These are phyloP conservation scores for Boulengerochromis microlepis DNA, from an alignment of 2,113 vertebrate genomes.

Conservation along the genomic window DNA sequence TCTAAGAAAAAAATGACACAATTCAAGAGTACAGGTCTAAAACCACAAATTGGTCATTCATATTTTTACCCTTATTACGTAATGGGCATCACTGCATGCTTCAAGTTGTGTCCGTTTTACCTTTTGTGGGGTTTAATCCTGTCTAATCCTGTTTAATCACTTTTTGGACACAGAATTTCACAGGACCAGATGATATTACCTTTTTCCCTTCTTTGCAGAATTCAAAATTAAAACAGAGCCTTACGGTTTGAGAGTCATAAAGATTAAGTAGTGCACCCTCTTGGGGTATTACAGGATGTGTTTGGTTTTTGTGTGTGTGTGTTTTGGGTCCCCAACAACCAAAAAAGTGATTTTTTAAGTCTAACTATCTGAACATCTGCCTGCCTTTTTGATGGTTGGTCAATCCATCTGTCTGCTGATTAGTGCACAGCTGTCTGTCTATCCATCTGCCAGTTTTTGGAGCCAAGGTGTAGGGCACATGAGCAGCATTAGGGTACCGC, in stretches of 20 bases:
- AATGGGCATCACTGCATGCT: background rate
- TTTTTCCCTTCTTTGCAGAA: background rate
- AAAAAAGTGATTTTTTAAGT: background rate
- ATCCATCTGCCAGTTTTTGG: slow-evolving; percentile 35
- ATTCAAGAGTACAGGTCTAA: background rate
- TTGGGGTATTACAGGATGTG: background rate
- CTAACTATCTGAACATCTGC: slow-evolving; percentile 14
- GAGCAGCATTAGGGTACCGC: background rate
- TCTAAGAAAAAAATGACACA: background rate
- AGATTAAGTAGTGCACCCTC: background rate
- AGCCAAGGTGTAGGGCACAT: slow-evolving; percentile 7
- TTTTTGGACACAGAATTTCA: background rate
- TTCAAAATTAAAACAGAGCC: background rate
- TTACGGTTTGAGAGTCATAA: background rate
- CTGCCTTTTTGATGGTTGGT: slow-evolving; percentile 48
- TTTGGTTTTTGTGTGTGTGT: background rate
- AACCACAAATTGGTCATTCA: background rate
- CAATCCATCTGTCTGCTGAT: slow-evolving; percentile 57
- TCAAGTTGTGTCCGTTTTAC: background rate
- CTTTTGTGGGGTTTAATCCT: background rate
- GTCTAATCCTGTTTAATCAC: background rate
- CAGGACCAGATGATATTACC: background rate
- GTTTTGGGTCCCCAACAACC: background rate
- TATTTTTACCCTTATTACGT: background rate
- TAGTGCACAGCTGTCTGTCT: slow-evolving; percentile 47